Evolutionary conservation across 2,888 invertebrate species (phyloP).

Genomic region (Byasa hedistus): DNA sequence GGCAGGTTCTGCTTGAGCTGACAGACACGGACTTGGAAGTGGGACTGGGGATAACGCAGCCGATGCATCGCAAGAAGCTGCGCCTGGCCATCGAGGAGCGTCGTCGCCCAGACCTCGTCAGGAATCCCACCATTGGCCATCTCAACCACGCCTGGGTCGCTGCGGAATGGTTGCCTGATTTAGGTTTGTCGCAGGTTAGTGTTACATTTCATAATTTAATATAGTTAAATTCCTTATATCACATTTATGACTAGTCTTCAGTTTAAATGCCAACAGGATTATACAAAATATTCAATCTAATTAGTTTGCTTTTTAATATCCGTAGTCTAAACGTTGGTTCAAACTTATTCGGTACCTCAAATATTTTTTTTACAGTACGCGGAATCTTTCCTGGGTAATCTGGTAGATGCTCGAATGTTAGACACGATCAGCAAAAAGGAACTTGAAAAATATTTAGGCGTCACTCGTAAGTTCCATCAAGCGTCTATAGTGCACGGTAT

Average conservation of each 20-base stretch:
- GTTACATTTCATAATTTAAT: neutral
- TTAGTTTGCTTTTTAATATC: neutral
- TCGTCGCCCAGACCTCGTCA: conserved; percentile 90
- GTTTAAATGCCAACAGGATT: neutral
- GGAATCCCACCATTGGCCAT: conserved; percentile 92
- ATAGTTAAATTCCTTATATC: neutral
- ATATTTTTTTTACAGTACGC: conserved; percentile 83
- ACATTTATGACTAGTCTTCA: neutral
- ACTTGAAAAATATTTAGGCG: conserved; percentile 94
- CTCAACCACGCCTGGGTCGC: conserved; percentile 96
- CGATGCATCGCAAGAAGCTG: conserved; percentile 95
- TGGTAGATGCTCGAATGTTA: conserved; percentile 96
- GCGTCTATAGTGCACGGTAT: conserved; percentile 96
- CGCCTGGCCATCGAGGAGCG: conserved; percentile 96
- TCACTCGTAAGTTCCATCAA: conserved; percentile 96
- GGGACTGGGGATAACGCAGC: conserved; percentile 93
- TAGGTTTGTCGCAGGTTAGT: conserved; percentile 88
- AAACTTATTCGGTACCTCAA: neutral
- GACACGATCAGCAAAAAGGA: conserved; percentile 96
- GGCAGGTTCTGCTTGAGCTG: conserved; percentile 93
- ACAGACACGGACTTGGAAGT: conserved; percentile 95
- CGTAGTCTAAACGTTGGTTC: neutral
- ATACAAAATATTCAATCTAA: neutral
- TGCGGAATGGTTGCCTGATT: conserved; percentile 94
- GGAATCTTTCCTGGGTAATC: conserved; percentile 91